Evolutionary conservation across 2,113 vertebrate genomes (phyloP).

Genomic region (Brachypteracias leptosomus): DNA sequence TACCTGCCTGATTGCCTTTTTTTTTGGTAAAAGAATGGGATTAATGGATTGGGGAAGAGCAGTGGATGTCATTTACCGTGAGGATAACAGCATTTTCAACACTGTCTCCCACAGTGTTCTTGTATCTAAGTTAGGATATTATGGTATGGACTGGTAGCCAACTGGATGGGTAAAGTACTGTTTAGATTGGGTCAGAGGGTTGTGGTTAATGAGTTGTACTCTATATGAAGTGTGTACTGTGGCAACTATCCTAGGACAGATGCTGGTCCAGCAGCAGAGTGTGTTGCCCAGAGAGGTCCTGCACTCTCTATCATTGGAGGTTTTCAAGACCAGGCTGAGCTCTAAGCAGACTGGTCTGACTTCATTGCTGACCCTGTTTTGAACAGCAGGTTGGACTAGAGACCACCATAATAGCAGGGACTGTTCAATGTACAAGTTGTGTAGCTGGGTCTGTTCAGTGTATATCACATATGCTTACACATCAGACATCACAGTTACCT

Average conservation of each 20-base stretch:
- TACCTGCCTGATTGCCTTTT: accelerated
- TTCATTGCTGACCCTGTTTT: not conserved
- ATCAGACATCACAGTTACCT: not conserved
- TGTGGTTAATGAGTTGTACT: not conserved
- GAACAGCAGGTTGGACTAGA: not conserved
- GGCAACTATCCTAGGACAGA: not conserved
- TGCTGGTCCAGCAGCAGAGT: not conserved
- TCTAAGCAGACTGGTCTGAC: not conserved
- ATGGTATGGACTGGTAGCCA: not conserved
- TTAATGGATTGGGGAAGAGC: not conserved
- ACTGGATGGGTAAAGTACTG: not conserved
- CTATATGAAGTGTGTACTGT: not conserved
- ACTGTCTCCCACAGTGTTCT: not conserved
- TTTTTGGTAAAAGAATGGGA: not conserved
- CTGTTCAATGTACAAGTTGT: not conserved
- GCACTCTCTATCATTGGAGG: not conserved
- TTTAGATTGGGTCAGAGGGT: not conserved
- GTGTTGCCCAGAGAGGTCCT: not conserved
- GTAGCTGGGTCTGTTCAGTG: not conserved
- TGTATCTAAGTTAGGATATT: not conserved
- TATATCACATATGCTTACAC: not conserved
- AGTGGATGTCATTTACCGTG: not conserved
- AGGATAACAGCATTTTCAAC: not conserved
- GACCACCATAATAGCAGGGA: not conserved
- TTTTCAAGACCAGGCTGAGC: not conserved